phyloP scores from a whole-genome alignment of 2,113 vertebrate species.

The Hymenochirus boettgeri region DNA sequence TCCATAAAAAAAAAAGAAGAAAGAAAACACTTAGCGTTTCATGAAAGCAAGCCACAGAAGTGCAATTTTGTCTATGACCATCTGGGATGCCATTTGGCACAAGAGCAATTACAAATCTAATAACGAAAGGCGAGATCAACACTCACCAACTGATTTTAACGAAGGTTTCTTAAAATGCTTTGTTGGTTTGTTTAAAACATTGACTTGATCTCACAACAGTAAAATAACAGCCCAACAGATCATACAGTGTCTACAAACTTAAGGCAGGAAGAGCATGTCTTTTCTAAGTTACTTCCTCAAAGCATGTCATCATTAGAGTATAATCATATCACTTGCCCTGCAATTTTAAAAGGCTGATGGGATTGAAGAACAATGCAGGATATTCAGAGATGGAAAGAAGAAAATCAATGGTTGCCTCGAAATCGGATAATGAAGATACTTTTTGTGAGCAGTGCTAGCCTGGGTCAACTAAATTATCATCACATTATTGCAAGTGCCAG shows the following conservation, averaged over 20 bases:
- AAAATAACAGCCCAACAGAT: neutral
- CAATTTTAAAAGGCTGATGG: conserved; percentile 35
- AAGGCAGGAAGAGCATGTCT: neutral
- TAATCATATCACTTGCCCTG: conserved; percentile 20
- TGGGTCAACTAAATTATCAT: conserved; percentile 39
- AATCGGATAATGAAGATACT: conserved; percentile 32
- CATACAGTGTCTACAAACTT: neutral
- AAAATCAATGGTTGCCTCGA: conserved; percentile 38
- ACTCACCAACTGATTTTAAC: neutral
- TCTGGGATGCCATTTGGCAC: conserved; percentile 38
- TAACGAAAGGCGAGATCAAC: conserved; percentile 18
- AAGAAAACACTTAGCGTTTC: conserved; percentile 24
- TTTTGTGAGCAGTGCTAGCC: conserved; percentile 31
- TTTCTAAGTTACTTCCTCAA: conserved; percentile 12
- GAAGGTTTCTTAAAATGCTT: conserved; percentile 5
- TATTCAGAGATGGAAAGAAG: conserved; percentile 24
- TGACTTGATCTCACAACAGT: neutral
- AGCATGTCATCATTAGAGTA: conserved; percentile 14
- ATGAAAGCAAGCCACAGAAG: conserved; percentile 27
- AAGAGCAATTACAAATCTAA: conserved; percentile 27
- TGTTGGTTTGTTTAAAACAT: neutral
- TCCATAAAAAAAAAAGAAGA: neutral
- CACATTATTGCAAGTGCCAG: conserved; percentile 37
- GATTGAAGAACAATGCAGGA: conserved; percentile 35
- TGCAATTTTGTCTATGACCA: conserved; percentile 6